phyloP scores from a whole-genome alignment of 1,140 invertebrate species.

The Ephestia elutella region DNA sequence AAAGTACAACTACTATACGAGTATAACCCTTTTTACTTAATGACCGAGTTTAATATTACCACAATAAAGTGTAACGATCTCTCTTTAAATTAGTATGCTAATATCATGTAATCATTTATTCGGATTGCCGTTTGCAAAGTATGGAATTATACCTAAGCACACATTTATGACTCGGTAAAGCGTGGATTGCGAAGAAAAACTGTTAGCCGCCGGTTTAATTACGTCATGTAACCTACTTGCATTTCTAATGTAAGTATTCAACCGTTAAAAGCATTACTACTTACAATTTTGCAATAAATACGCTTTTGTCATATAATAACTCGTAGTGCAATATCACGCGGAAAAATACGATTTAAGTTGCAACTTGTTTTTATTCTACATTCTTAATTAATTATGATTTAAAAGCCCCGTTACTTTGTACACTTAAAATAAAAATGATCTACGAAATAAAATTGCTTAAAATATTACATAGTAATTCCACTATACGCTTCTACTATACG shows the following conservation, averaged over 20 bases:
- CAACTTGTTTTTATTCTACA: no score
- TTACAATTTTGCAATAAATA: constrained; percentile 2
- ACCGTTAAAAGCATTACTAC: background rate
- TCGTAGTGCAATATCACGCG: no score
- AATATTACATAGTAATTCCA: no score
- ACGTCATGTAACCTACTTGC: constrained; percentile 11
- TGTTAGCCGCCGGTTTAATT: constrained; percentile 10
- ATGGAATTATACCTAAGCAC: background rate
- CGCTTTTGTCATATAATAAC: background rate
- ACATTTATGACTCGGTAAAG: background rate
- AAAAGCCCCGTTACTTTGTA: no score
- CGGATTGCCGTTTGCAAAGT: background rate
- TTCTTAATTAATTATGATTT: no score
- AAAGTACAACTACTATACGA: no score
- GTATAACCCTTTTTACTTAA: no score
- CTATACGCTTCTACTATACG: no score
- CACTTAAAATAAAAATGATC: no score
- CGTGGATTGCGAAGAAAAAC: constrained; percentile 8
- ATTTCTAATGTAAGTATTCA: constrained; percentile 8
- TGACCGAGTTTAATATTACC: background rate
- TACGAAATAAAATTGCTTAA: no score
- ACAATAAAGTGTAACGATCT: background rate
- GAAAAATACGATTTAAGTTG: no score
- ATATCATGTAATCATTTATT: background rate
- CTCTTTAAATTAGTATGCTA: background rate